phyloP scores from a whole-genome alignment of 2,113 vertebrate species.

The Serilophus lunatus region DNA sequence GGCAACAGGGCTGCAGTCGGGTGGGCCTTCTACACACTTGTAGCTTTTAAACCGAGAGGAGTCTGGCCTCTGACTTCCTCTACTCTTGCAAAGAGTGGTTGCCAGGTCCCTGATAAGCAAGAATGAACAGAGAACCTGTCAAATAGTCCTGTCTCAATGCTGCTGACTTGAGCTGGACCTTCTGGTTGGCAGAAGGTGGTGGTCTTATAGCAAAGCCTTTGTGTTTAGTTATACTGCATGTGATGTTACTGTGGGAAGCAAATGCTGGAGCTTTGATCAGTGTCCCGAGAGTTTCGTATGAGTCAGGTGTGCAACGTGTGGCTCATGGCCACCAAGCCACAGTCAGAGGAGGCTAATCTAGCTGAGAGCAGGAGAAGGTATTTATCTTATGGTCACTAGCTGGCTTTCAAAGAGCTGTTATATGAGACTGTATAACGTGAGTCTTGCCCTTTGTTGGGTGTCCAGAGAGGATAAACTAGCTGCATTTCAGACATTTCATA shows the following conservation, averaged over 20 bases:
- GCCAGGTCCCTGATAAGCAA: not conserved
- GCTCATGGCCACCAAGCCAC: not conserved
- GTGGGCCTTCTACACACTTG: not conserved
- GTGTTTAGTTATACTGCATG: not conserved
- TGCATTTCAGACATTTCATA: not conserved
- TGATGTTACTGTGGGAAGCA: not conserved
- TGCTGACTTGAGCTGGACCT: not conserved
- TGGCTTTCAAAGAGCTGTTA: not conserved
- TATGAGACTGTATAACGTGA: not conserved
- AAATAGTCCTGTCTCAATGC: not conserved
- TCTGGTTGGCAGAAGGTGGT: not conserved
- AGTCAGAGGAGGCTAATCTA: not conserved
- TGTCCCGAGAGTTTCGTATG: not conserved
- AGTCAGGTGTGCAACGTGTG: rapidly evolving
- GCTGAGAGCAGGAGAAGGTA: not conserved
- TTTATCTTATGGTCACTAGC: not conserved
- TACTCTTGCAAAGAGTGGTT: not conserved
- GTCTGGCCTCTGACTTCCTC: not conserved
- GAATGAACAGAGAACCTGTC: not conserved
- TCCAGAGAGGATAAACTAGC: not conserved
- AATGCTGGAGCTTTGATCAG: not conserved
- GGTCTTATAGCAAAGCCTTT: not conserved
- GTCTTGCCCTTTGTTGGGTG: not conserved
- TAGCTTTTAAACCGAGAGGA: not conserved
- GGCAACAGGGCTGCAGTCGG: not conserved